Evolutionary conservation across 2,113 vertebrate genomes (phyloP).

Genomic region (Catharus bicknelli): DNA sequence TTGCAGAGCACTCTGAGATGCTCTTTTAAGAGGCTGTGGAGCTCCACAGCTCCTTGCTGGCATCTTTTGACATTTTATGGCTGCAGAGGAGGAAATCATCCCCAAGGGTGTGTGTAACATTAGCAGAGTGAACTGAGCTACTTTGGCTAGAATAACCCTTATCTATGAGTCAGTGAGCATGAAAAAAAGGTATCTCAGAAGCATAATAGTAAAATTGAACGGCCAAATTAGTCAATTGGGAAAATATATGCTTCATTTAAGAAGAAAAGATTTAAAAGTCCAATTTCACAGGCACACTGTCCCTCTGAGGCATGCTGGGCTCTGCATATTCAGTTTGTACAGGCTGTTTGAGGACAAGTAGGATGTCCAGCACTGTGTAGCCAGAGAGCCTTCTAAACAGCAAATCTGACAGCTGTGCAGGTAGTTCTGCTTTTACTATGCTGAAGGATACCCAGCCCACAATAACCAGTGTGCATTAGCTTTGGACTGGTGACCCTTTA

Average conservation of each 20-base stretch:
- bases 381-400: neutral
- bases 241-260: neutral
- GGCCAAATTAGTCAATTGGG: neutral
- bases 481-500: neutral
- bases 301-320: neutral
- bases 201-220: neutral
- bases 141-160: neutral
- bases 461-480: neutral
- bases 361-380: neutral
- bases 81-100: neutral
- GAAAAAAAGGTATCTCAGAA: neutral
- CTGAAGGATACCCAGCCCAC: neutral
- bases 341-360: neutral
- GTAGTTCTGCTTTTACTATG: neutral
- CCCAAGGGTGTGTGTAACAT: neutral
- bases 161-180: neutral
- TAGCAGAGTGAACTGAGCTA: neutral
- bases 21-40: neutral
- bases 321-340: neutral
- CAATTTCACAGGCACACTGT: neutral
- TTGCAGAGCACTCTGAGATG: neutral
- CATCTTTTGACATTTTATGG: neutral
- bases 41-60: neutral
- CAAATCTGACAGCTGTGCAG: neutral
- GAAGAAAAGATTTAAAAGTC: neutral